Evolutionary conservation across 2,113 vertebrate species (phyloP).

Genomic region (Otus sunia): DNA sequence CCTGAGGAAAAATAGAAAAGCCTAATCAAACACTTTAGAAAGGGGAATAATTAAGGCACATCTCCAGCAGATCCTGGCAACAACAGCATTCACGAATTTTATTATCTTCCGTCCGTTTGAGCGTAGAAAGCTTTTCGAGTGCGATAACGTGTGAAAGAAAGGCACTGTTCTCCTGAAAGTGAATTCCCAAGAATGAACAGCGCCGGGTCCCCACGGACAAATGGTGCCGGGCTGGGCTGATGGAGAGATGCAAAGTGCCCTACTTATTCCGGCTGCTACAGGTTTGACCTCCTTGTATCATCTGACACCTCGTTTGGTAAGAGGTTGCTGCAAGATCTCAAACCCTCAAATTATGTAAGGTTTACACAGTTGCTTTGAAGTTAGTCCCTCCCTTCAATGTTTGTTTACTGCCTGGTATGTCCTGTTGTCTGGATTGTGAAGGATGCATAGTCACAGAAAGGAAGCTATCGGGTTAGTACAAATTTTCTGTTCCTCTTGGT

Average conservation of each 20-base stretch:
- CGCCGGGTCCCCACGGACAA: background rate
- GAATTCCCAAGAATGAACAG: background rate
- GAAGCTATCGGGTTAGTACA: background rate
- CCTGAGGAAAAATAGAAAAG: background rate
- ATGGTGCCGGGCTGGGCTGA: background rate
- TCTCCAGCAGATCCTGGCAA: background rate
- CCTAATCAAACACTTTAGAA: background rate
- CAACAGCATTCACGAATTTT: background rate
- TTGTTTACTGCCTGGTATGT: slow-evolving; percentile 24
- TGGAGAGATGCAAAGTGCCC: background rate
- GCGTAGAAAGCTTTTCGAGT: background rate
- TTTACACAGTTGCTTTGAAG: slow-evolving; percentile 37
- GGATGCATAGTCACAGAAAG: slow-evolving; percentile 41
- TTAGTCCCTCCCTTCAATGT: slow-evolving; percentile 29
- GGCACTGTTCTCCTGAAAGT: background rate
- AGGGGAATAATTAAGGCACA: background rate
- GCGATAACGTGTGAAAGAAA: background rate
- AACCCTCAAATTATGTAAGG: slow-evolving; percentile 51
- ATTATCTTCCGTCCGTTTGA: background rate
- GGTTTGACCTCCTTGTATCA: slow-evolving; percentile 50
- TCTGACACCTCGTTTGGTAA: slow-evolving; percentile 42
- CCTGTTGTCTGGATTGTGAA: slow-evolving; percentile 12
- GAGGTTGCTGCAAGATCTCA: slow-evolving; percentile 45
- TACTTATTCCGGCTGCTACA: slow-evolving; percentile 20
- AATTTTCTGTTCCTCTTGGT: background rate